Evolutionary conservation across 2,888 invertebrate genomes (phyloP), one percentile per base, ranked within the genome.

Genomic region (Galerucella pusilla): DNA sequence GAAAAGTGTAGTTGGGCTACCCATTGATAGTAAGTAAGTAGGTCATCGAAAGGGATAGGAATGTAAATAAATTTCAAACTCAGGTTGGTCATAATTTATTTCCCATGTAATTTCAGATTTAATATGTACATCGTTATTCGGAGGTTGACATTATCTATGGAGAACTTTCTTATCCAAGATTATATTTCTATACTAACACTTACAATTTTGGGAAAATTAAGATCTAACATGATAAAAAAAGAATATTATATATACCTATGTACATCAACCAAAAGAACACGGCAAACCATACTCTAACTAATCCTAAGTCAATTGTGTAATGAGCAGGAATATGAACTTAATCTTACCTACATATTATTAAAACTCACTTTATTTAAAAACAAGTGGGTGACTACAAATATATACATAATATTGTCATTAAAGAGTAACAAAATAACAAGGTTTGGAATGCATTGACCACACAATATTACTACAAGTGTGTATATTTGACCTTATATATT

Each of bases 261-360:
- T 76, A 76, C 76, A 76, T 73, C 59, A 76, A 73, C 76, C 68
- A 73, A 73, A 73, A 72, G 65, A 75, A 67, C 67, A 76, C 67
- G 67, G 73, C 73, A 73, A 71, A 70, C 73, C 73, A 71, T 66
- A 65, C 20, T 65, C 64, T 46, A 65, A 64, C 63, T 71, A 76
- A 73, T 73, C 64, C 73, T 70, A 73, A 71, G 74, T 77, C 74
- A 77, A 77, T 52, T 75, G 68, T 77, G 74, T 77, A 77, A 76
- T 72, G 16, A 59, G 28, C 28, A 63, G 69, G 72, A 72, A 72
- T 72, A 72, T 72, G 72, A 72, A 72, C 67, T 68, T 57, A 68
- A 25, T 35, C 67, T 28, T 46, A 14, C 0, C 49, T 14, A 42
- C 20, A 46, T 46, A 65, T 20, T 46, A 65, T 16, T 16, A 46